Evolutionary conservation across 2,113 vertebrate genomes (phyloP), one percentile per base, ranked within the genome.

Genomic region (Arothron firmamentum): DNA sequence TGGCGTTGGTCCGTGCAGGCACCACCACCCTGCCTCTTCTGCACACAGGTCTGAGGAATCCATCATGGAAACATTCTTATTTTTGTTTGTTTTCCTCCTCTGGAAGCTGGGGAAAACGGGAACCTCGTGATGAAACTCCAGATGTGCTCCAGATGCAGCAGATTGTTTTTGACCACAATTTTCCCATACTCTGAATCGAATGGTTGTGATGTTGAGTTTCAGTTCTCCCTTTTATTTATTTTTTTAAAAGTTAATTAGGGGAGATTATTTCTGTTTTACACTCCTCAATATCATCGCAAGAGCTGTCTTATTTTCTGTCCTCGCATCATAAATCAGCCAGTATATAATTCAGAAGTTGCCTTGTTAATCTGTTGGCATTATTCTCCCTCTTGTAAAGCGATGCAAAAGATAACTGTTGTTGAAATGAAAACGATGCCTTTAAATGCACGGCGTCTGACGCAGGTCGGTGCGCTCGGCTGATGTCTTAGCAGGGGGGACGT

Each of bases 331-430:
- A 85, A 79, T 86, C 73, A 77, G 77, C 77, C 84, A 90, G 86
- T 89, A 83, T 88, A 90, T 88, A 74, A 85, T 85, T 84, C 87
- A 89, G 82, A 91, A 82, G 77, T 86, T 88, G 88, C 90, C 90
- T 90, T 90, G 77, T 75, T 72, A 75, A 56, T 71, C 60, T 82
- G 66, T 79, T 80, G 80, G 73, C 70, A 43, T 80, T 77, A 46
- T 60, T 52, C 63, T 65, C 50, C 55, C 73, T 81, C 48, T 79
- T 72, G 62, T 75, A 54, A 75, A 84, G 77, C 83, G 75, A 70
- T 59, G 63, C 66, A 65, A 63, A 77, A 65, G 18, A 70, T 74
- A 38, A 74, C 62, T 82, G 48, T 84, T 62, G 58, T 69, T 79
- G 41, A 65, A 81, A 75, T 85, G 70, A 77, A 77, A 77, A 75